phyloP scores from a whole-genome alignment of 2,113 vertebrate genomes.

The Recurvirostra avosetta region DNA sequence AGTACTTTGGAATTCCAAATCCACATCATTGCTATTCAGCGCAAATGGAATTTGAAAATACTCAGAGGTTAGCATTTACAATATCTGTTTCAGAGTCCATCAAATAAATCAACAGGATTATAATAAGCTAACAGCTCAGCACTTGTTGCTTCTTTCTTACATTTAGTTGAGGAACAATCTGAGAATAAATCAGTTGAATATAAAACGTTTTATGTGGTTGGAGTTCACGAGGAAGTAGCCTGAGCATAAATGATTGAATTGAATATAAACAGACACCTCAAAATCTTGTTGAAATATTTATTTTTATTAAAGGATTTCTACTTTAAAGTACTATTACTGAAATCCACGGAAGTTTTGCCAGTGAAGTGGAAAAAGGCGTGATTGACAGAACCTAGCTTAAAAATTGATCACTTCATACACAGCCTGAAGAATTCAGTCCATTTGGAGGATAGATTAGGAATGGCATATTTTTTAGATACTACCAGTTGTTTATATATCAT shows the following conservation, averaged over 20 bases:
- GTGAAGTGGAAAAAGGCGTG: background rate
- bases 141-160: background rate
- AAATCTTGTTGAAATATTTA: background rate
- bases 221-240: background rate
- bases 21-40: background rate
- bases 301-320: background rate
- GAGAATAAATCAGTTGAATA: background rate
- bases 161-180: background rate
- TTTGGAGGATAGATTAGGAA: background rate
- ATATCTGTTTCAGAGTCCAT: background rate
- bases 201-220: background rate
- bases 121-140: background rate
- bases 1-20: background rate
- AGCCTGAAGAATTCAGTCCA: background rate
- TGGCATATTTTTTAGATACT: background rate
- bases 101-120: background rate
- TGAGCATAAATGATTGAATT: background rate
- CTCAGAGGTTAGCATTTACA: background rate
- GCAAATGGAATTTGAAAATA: background rate
- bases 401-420: background rate
- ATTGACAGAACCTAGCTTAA: background rate
- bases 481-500: background rate
- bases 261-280: background rate
- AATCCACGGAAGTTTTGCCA: background rate
- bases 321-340: background rate